Evolutionary conservation across 2,888 invertebrate genomes (phyloP).

Genomic region (Drosophila emarginata): DNA sequence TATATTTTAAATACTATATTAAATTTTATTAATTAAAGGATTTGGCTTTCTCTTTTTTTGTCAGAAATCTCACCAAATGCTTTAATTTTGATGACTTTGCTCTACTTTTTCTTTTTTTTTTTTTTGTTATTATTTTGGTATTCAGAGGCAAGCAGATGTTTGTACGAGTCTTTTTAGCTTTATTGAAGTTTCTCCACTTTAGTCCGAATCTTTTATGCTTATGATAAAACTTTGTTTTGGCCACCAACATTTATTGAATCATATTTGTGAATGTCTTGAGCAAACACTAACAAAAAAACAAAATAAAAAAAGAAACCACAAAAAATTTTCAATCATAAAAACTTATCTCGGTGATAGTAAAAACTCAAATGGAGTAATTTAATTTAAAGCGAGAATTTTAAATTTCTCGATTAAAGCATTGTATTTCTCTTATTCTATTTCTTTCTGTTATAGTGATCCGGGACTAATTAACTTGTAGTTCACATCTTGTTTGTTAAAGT

Average conservation of each 20-base stretch:
- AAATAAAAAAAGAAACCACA: neutral
- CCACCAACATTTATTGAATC: neutral
- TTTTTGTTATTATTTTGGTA: neutral
- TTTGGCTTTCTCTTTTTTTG: too few relatives aligned
- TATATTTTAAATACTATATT: too few relatives aligned
- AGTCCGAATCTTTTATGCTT: neutral
- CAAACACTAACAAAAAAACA: neutral
- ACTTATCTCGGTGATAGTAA: neutral
- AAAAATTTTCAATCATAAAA: neutral
- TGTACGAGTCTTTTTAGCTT: neutral
- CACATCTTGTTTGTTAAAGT: conserved; percentile 11
- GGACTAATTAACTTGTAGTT: conserved; percentile 14
- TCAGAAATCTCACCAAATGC: too few relatives aligned
- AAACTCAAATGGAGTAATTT: neutral
- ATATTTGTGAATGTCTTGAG: conserved; percentile 3
- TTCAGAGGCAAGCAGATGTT: conserved; percentile 1
- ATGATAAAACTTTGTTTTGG: neutral
- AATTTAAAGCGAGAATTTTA: neutral
- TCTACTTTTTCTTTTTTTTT: neutral
- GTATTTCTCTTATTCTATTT: neutral
- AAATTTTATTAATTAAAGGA: too few relatives aligned
- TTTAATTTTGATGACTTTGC: conserved; percentile 1
- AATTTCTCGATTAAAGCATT: neutral
- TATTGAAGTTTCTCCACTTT: neutral
- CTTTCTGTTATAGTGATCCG: neutral